Evolutionary conservation across 2,113 vertebrate species (phyloP).

Genomic region (Cepphus grylle): DNA sequence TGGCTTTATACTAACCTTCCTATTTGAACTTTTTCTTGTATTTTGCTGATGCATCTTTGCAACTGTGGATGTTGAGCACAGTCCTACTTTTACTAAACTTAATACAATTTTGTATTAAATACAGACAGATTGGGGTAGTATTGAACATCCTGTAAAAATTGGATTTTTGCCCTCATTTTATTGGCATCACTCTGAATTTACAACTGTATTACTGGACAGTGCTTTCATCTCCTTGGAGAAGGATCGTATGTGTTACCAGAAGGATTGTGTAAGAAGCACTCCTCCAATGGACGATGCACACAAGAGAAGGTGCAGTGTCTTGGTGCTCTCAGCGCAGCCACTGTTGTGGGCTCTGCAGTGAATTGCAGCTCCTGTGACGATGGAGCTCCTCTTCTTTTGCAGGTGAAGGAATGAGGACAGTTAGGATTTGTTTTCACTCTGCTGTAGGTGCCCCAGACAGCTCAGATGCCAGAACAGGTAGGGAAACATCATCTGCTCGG

Average conservation of each 20-base stretch:
- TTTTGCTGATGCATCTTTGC: background rate
- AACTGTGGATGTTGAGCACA: background rate
- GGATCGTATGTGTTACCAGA: background rate
- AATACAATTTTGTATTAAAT: background rate
- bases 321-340: background rate
- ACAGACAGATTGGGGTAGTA: background rate
- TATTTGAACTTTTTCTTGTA: background rate
- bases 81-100: background rate
- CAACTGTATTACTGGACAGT: background rate
- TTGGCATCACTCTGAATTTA: background rate
- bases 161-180: background rate
- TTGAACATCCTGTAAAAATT: background rate
- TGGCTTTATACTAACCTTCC: background rate
- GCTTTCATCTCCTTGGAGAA: background rate
- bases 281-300: fast-evolving
- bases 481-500: background rate
- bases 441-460: background rate
- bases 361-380: background rate
- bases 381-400: background rate
- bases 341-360: background rate
- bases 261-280: background rate
- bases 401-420: background rate
- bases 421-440: background rate
- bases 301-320: background rate
- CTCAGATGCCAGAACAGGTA: background rate